Base-by-base conservation (phyloP, 2,797 vertebrate species). In the Malacoctenus gilli region DNA sequence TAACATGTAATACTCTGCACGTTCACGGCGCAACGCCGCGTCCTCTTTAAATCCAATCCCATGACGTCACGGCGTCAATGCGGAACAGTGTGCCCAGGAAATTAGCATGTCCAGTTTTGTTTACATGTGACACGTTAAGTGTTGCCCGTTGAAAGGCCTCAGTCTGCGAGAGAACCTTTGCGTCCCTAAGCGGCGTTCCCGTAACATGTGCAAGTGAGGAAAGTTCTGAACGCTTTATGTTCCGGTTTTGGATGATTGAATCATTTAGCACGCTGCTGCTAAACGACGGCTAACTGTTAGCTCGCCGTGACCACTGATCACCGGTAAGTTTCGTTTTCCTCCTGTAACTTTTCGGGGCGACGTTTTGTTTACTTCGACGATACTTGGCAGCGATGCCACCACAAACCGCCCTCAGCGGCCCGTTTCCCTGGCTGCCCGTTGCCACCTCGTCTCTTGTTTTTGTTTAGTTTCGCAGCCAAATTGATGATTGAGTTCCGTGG, bases 51-150 rank as follows among this genome's bases (percentile, higher is more conserved):
- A 44, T 58, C 3, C 0, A 1, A 2, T 30, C 36, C 0, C 0
- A 18, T 42, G 30, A 81, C 80, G 85, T 80, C 75, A 86, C n/a
- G 5, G 18, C 4, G 28, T 32, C 25, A 71, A 77, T 8, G 43
- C 84, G 88, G 85, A 87, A 86, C 75, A 69, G 1, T n/a, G 21
- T 14, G 2, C 16, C 11, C 19, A 12, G 22, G 51, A 42, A 78
- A 68, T 43, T 35, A 66, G 21, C 55, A n/a, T 11, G 4, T 32
- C 52, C 34, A 23, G 38, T 57, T 67, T 80, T 87, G 77, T 86
- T 80, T 80, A 82, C 80, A 79, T 77, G 56, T 64, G 59, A 40
- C 41, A 58, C 65, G 25, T 23, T 83, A 39, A 70, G 79, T 67
- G 9, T 46, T 12, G 11, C 28, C 14, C 13, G n/a, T 16, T 32